Conservation (phyloP, 2,113 vertebrate species). For the Hystrix cristata region DNA sequence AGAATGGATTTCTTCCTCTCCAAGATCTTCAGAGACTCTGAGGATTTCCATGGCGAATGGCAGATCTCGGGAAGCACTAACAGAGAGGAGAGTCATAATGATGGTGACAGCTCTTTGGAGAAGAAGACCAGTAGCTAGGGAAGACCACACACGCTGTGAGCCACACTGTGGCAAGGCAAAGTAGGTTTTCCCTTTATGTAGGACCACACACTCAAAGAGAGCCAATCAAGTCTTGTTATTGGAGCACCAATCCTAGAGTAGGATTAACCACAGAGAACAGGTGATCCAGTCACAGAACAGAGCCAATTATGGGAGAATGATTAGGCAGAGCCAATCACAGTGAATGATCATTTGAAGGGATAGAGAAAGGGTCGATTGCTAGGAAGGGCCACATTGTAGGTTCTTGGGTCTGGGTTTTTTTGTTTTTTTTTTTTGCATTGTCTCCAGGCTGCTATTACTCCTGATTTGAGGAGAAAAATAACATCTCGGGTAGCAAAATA, state of each 20-base stretch:
- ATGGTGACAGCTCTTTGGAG: background rate
- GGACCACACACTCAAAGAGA: background rate
- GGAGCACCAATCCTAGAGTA: background rate
- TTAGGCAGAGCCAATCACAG: background rate
- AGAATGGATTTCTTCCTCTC: background rate
- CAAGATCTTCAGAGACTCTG: background rate
- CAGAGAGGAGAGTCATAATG: background rate
- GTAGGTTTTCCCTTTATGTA: background rate
- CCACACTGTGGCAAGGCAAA: background rate
- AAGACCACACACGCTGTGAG: background rate
- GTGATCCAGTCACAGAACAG: background rate
- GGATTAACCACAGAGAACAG: background rate
- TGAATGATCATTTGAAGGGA: background rate
- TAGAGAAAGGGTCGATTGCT: background rate
- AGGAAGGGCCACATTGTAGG: fast-evolving
- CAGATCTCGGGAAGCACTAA: background rate
- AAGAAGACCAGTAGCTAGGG: background rate
- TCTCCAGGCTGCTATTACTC: background rate
- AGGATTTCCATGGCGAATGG: background rate
- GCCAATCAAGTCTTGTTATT: background rate
- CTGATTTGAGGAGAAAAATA: background rate
- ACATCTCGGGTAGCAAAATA: background rate
- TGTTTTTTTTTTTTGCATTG: too few relatives aligned
- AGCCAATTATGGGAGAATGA: background rate
- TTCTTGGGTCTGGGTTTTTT: too few relatives aligned